Evolutionary conservation across 2,797 vertebrate species (phyloP), one percentile per base, ranked within the genome.

Genomic region (Pogonophryne albipinna): DNA sequence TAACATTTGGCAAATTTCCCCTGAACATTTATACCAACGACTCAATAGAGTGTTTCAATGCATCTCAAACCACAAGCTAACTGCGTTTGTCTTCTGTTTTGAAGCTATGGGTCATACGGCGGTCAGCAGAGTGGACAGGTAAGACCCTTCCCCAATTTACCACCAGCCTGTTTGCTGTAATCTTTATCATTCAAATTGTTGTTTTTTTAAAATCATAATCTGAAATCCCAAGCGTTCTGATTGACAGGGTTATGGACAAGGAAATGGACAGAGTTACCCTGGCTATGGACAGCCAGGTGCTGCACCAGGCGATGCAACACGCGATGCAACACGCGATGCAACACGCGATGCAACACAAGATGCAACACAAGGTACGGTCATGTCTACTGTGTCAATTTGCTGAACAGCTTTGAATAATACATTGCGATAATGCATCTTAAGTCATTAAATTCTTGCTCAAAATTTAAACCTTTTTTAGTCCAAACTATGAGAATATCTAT

Each of bases 61-160:
- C 17, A 51, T 1, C 4, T 10, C 15, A 41, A 44, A 10, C 15
- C 13, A 4, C 0, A 38, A n/a, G 3, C 3, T 80, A 59, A 82
- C 16, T 31, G 2, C 0, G 61, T 49, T 31, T 42, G 11, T 50
- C 3, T 6, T 73, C 17, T 74, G 50, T 63, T 34, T 53, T 83
- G 1, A 51, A 96, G 95, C 86, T 96, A 95, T 63, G 92, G 94
- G 1, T 89, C 94, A 4, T 96, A 95, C 63, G 78, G 85, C 3
- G 90, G 87, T 59, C 94, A 93, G 71, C 95, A 82, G 52, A 12
- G 79, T 66, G 92, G 89, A 44, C 95, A 95, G 93, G 95, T 95
- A 84, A 87, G 81, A 6, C 3, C 4, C 2, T 9, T 57, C 2
- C 4, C 12, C 2, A 42, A 41, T 15, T 10, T 34, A n/a, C 8